phyloP scores from a whole-genome alignment of 2,888 invertebrate genomes.

The Philereme vetulata region DNA sequence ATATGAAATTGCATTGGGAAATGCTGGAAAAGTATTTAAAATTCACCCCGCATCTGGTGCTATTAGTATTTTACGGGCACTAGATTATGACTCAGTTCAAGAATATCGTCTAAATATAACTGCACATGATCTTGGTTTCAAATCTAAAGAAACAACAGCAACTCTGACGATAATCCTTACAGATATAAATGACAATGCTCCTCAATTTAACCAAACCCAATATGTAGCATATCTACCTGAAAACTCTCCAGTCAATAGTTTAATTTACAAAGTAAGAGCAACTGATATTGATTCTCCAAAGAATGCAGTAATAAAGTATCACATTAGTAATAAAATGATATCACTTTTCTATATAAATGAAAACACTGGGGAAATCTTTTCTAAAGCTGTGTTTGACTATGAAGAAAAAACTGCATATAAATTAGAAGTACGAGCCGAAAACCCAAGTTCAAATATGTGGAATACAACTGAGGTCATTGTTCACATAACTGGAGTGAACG shows the following conservation, averaged over 20 bases:
- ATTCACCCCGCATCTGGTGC: conserved; percentile 91
- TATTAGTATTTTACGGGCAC: conserved; percentile 89
- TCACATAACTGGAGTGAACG: conserved; percentile 93
- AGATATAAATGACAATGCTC: conserved; percentile 97
- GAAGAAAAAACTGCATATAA: conserved; percentile 91
- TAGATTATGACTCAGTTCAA: conserved; percentile 94
- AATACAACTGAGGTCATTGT: conserved; percentile 89
- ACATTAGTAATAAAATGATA: conserved; percentile 90
- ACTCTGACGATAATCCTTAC: conserved; percentile 93
- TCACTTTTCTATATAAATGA: conserved; percentile 91
- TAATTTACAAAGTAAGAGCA: conserved; percentile 90
- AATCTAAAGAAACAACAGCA: conserved; percentile 89
- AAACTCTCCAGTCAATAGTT: conserved; percentile 90
- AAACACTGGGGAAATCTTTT: conserved; percentile 89
- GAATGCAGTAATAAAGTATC: conserved; percentile 93
- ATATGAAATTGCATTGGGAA: conserved; percentile 93
- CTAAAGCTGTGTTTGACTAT: conserved; percentile 92
- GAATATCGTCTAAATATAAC: conserved; percentile 94
- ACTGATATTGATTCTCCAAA: conserved; percentile 94
- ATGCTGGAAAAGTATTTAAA: conserved; percentile 90
- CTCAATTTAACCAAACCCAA: conserved; percentile 90
- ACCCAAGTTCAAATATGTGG: conserved; percentile 93
- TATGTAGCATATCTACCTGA: conserved; percentile 93
- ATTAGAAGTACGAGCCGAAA: conserved; percentile 91
- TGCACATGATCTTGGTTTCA: conserved; percentile 93